Evolutionary conservation across 1,140 invertebrate genomes (phyloP), one percentile per base, ranked within the genome.

Genomic region (Cataglyphis hispanica): DNA sequence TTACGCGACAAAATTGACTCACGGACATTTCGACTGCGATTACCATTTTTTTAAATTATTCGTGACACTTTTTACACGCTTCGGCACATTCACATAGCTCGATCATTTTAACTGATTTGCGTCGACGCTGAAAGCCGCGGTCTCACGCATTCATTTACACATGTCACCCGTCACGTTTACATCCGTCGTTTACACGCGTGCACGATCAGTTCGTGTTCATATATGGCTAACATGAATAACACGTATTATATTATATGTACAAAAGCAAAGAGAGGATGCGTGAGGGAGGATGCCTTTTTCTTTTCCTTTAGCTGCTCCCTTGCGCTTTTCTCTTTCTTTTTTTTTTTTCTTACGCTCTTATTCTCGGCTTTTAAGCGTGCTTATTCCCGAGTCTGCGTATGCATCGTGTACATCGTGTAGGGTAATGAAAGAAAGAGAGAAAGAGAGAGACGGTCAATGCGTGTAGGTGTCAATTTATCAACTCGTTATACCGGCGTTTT

Each of bases 401-500:
- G 85, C 87, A 83, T 83, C 78, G 87, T 89, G 88, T 89, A 89
- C 88, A 89, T 86, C 83, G 87, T 88, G 88, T 90, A 83, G 85
- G 81, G 46, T 69, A 89, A 90, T 87, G 80, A 90, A 91, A 93
- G 89, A 93, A 88, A 93, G 89, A 91, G 87, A 91, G 90, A 92
- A 60, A 90, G 77, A 91, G 85, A 84, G 85, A 89, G 56, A 90
- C 86, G 94, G 93, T 94, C 93, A 95, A 19, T 90, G 93, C 93
- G 93, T 94, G 93, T 94, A 94, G 90, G 90, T 92, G 94, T 93
- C 93, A 94, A 94, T 93, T 94, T 95, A 95, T 93, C 89, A 95
- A 95, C 94, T 95, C 92, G 93, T 97, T 98, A 98, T 98, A 98
- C 98, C 97, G 98, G 98, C 95, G 98, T 98, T 97, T 98, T 98